Conservation (phyloP, 1,140 invertebrate genomes). For the Phymorhynchus buccinoides region DNA sequence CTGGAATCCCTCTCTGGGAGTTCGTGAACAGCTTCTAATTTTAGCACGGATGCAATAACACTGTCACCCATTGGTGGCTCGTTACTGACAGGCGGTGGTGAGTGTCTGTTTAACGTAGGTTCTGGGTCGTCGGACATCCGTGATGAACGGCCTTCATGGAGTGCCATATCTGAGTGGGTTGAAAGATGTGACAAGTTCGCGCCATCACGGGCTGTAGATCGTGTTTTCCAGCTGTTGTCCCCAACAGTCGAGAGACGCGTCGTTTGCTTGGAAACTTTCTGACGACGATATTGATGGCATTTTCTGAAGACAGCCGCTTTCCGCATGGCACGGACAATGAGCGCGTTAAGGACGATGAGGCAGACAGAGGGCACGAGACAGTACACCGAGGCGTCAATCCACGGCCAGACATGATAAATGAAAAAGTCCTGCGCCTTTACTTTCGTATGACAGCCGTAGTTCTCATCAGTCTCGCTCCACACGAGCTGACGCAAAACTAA, state of each 20-base stretch:
- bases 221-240: neutral
- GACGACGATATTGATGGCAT: neutral
- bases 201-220: neutral
- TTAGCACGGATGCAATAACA: no score
- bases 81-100: no score
- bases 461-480: neutral
- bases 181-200: no score
- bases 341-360: conserved; percentile 34
- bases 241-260: neutral
- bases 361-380: conserved; percentile 25
- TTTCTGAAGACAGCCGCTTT: conserved; percentile 3
- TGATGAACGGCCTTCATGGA: no score
- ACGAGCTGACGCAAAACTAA: neutral
- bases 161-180: no score
- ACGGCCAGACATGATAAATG: conserved; percentile 17
- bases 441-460: neutral
- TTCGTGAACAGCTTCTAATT: no score
- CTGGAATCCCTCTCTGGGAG: no score
- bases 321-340: conserved; percentile 16
- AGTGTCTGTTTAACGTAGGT: no score
- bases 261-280: neutral
- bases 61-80: no score
- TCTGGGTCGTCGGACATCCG: no score
- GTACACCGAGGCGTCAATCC: conserved; percentile 38
- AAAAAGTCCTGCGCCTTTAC: neutral